Evolutionary conservation across 2,888 invertebrate genomes (phyloP).

Genomic region (Cosmorhoe ocellata): DNA sequence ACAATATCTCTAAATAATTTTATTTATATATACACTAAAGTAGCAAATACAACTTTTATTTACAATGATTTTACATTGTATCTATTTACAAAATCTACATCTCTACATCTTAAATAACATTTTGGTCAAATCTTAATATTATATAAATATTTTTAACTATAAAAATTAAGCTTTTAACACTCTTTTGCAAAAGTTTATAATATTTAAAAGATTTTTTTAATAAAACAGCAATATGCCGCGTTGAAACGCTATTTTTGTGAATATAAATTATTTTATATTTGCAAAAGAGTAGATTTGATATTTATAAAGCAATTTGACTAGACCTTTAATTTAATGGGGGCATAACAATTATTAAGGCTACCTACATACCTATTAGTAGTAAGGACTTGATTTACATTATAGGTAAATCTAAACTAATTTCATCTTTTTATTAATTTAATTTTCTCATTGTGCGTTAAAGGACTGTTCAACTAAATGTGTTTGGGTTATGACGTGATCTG

Average conservation of each 20-base stretch:
- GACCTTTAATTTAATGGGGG: constrained; percentile 45
- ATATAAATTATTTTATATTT: constrained; percentile 16
- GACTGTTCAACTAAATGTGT: not conserved
- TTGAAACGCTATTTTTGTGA: not conserved
- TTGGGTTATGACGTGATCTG: too few species aligned
- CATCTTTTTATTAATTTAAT: not conserved
- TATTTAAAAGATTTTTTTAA: not conserved
- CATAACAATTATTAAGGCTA: constrained; percentile 49
- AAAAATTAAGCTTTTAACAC: constrained; percentile 47
- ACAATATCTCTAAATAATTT: constrained; percentile 56
- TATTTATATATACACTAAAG: constrained; percentile 78
- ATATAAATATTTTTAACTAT: constrained; percentile 53
- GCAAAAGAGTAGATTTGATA: constrained; percentile 17
- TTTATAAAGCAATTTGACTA: constrained; percentile 52
- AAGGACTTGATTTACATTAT: constrained; percentile 38
- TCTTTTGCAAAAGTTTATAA: constrained; percentile 38
- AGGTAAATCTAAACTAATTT: constrained; percentile 22
- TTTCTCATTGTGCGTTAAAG: constrained; percentile 41
- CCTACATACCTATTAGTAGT: constrained; percentile 29
- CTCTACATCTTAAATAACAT: constrained; percentile 71
- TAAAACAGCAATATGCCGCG: not conserved
- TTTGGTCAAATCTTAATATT: constrained; percentile 79
- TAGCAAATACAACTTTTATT: constrained; percentile 74
- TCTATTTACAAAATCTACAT: constrained; percentile 50
- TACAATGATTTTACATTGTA: constrained; percentile 66